These are phyloP conservation scores for Lates japonicus DNA, from an alignment of 2,797 vertebrate species.

Conservation along the genomic window DNA sequence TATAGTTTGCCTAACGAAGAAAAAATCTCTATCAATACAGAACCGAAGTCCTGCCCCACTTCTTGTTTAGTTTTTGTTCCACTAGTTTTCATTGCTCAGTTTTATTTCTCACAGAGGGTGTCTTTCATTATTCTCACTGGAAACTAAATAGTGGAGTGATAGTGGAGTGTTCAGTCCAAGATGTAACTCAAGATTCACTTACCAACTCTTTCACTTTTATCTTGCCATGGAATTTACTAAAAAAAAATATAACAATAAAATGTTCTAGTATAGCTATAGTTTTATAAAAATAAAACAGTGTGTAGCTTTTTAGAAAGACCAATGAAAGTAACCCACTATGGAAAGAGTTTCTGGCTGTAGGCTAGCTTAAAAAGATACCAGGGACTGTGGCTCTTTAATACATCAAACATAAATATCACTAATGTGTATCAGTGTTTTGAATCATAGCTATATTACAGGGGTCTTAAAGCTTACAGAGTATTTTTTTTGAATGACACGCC, in stretches of 20 bases:
- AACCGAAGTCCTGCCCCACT: not conserved
- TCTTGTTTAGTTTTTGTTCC: not conserved
- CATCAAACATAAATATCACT: not conserved
- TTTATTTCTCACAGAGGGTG: not conserved
- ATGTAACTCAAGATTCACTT: not conserved
- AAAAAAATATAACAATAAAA: no score
- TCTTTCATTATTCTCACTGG: conserved; percentile 4
- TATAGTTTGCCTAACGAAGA: not conserved
- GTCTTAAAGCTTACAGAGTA: no score
- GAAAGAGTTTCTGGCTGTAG: not conserved
- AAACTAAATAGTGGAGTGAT: not conserved
- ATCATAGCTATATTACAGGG: not conserved
- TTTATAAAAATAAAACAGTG: not conserved
- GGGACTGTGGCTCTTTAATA: not conserved
- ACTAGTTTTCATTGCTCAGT: not conserved
- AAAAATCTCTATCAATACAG: not conserved
- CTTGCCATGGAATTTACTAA: no score
- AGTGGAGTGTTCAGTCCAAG: not conserved
- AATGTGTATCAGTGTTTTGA: not conserved
- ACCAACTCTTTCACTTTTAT: not conserved
- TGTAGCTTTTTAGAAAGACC: not conserved
- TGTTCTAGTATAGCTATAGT: no score
- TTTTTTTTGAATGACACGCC: no score
- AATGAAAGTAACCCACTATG: not conserved
- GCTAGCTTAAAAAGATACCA: not conserved